Base-by-base conservation (phyloP, 2,113 vertebrate genomes). In the Nyctibius bracteatus region DNA sequence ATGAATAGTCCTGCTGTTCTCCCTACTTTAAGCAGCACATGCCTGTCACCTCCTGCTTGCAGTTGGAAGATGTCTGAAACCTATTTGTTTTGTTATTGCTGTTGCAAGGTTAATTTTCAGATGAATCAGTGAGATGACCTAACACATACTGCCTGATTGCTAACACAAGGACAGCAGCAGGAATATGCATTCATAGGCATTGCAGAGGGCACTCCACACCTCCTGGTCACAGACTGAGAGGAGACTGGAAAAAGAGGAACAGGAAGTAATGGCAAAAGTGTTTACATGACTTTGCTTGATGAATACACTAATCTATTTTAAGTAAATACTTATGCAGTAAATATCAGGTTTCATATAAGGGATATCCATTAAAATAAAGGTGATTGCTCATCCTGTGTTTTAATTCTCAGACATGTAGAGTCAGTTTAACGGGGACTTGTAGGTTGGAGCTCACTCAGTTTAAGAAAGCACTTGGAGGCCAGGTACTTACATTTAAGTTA, bases 151-250 rank as follows among this genome's bases (percentile, higher is more conserved):
- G 41, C 25, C 30, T 31, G 14, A 28, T 28, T 62, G n/a, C 28
- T 71, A 1, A n/a, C 52, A 18, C 20, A 39, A 70, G 57, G 33
- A 52, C 15, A 65, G 37, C 16, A n/a, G n/a, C 30, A 82, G 71
- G 18, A 70, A 9, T 9, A 15, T 4, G 18, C 5, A 5, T 12
- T 14, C 9, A 9, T 0, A 2, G 65, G 11, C 41, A 11, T 1
- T 61, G 35, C 37, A 44, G 55, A 46, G 30, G 12, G 35, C 15
- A 14, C 16, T 39, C 11, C 22, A 4, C 12, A 4, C 2, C 25
- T 57, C 51, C 6, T 1, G 1, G 33, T 44, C 61, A 52, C 65
- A 61, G 74, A 6, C 1, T 3, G n/a, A 67, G 37, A 72, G 39
- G 14, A 68, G 9, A 10, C 12, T 51, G 59, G 14, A 15, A 13